These are phyloP conservation scores for Aeoliscus strigatus DNA, from an alignment of 2,797 vertebrate genomes.

Conservation along the genomic window DNA sequence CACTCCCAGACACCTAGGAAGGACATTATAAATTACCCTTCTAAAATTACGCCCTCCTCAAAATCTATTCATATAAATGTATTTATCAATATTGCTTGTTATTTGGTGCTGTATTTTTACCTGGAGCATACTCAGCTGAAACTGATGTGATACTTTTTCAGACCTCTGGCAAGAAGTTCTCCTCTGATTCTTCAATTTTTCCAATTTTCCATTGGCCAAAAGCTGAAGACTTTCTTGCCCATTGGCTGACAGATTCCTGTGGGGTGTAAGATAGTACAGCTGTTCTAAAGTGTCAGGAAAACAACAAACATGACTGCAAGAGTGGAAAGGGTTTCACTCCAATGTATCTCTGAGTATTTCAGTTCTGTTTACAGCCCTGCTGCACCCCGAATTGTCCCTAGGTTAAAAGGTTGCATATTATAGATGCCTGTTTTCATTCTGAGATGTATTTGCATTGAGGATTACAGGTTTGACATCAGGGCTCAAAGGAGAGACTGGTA, in stretches of 20 bases:
- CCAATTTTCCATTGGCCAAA: constrained; percentile 79
- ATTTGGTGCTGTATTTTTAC: constrained; percentile 49
- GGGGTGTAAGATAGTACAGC: background rate
- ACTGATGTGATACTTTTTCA: constrained; percentile 81
- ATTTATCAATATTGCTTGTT: background rate
- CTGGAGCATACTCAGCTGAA: constrained; percentile 89
- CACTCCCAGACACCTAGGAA: constrained; percentile 81
- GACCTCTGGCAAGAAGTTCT: constrained; percentile 79
- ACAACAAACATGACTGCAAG: background rate
- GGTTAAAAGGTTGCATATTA: too few species aligned
- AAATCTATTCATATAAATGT: background rate
- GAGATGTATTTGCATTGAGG: too few species aligned
- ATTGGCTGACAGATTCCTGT: constrained; percentile 65
- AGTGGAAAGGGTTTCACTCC: too few species aligned
- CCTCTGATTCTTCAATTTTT: constrained; percentile 81
- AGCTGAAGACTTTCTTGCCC: constrained; percentile 65
- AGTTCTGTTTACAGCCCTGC: too few species aligned
- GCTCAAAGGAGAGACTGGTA: too few species aligned
- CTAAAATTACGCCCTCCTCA: background rate
- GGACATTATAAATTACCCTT: constrained; percentile 3
- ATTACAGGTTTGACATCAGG: too few species aligned
- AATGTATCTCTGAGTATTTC: too few species aligned
- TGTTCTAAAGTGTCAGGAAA: constrained; percentile 12
- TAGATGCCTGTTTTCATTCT: too few species aligned
- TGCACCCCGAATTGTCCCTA: too few species aligned